A percentile compares a stretch with the other conserved stretches of the same genome.
Evolutionary conservation across 2,797 vertebrate genomes (phyloP).

Genomic region (Oreochromis grahami): DNA sequence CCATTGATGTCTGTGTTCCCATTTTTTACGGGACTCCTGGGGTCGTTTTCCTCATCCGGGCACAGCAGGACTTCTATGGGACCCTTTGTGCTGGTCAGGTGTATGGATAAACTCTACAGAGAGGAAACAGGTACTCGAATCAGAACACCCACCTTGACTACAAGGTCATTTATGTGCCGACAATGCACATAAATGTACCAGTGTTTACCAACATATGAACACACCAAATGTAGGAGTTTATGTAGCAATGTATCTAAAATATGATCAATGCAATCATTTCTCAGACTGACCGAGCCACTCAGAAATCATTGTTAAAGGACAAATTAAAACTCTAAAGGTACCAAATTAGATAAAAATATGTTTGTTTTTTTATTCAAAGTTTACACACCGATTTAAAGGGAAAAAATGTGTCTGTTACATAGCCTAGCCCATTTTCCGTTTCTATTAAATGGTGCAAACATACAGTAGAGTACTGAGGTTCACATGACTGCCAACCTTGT

Average conservation of each 20-base stretch:
- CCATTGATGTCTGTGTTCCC: slow-evolving; percentile 83
- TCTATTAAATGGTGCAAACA: neutral
- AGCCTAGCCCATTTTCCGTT: fast-evolving
- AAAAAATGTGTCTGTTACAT: fast-evolving
- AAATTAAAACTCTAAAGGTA: neutral
- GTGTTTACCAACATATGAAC: fast-evolving
- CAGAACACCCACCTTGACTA: neutral
- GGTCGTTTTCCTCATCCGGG: slow-evolving; percentile 89
- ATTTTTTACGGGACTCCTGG: slow-evolving; percentile 86
- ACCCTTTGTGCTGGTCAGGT: slow-evolving; percentile 93
- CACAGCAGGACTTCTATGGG: slow-evolving; percentile 95
- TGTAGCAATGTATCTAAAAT: neutral
- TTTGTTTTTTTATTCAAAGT: neutral
- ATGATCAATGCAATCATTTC: neutral
- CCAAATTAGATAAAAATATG: too few relatives aligned
- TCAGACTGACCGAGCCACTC: neutral
- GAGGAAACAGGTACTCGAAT: neutral
- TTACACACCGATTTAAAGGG: fast-evolving
- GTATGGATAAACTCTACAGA: slow-evolving; percentile 88
- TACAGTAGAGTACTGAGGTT: neutral
- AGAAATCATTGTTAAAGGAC: fast-evolving
- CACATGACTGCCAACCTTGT: neutral
- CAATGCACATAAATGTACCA: fast-evolving
- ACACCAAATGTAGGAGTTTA: neutral
- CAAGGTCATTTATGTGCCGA: neutral